Conservation (phyloP, 2,797 vertebrate genomes). For the Muraenolepis orangiensis region DNA sequence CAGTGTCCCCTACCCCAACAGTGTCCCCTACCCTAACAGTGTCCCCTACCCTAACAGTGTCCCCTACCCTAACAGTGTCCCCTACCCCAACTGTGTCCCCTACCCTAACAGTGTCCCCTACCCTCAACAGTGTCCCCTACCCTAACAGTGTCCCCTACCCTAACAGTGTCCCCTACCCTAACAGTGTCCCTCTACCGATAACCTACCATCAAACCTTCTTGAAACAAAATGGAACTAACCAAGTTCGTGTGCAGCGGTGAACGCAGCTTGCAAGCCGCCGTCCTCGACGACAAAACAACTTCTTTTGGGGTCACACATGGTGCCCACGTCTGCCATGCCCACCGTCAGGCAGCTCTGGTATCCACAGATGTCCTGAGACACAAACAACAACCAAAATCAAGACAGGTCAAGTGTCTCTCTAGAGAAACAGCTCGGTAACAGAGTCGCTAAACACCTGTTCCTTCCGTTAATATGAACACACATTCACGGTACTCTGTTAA, state of each 20-base stretch:
- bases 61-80: too few species aligned
- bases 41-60: too few species aligned
- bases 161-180: too few species aligned
- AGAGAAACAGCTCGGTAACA: background rate
- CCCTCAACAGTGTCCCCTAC: too few species aligned
- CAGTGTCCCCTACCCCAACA: too few species aligned
- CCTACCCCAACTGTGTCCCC: too few species aligned
- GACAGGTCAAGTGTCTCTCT: background rate
- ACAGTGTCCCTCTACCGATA: background rate
- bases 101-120: too few species aligned
- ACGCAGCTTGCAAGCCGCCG: slow-evolving; percentile 89
- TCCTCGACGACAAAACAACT: slow-evolving; percentile 96
- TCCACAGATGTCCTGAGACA: slow-evolving; percentile 87
- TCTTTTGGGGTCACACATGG: slow-evolving; percentile 92
- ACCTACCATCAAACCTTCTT: background rate
- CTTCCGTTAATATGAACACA: background rate
- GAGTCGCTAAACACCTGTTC: background rate
- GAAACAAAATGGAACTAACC: slow-evolving; percentile 69
- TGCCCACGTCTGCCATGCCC: slow-evolving; percentile 90
- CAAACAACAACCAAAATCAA: slow-evolving; percentile 10
- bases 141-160: too few species aligned
- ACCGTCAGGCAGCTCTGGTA: slow-evolving; percentile 89
- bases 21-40: too few species aligned
- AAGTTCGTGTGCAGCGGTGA: slow-evolving; percentile 92
- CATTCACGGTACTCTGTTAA: background rate